phyloP scores from a whole-genome alignment of 2,888 invertebrate genomes.

The Pyrrhosoma nymphula region DNA sequence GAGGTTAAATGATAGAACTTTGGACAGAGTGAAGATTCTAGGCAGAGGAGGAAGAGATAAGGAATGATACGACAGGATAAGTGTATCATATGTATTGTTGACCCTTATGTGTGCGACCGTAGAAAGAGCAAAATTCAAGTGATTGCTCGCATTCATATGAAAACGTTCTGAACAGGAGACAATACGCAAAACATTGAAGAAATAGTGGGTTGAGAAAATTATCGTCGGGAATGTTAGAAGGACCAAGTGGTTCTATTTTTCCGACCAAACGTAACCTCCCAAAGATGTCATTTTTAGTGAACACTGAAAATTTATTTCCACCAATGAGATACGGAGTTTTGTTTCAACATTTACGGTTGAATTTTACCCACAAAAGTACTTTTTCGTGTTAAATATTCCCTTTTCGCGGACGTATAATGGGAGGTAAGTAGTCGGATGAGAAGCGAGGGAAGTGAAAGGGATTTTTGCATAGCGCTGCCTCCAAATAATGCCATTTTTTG shows the following conservation, averaged over 20 bases:
- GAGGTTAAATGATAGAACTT: background rate
- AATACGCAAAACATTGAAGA: too few species aligned
- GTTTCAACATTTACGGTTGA: too few species aligned
- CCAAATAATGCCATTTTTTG: too few species aligned
- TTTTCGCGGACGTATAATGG: too few species aligned
- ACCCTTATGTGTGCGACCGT: background rate
- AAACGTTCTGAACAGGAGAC: background rate
- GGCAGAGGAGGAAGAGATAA: background rate
- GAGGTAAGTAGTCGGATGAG: too few species aligned
- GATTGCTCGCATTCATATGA: background rate
- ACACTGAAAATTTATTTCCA: too few species aligned
- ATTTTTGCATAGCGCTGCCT: too few species aligned
- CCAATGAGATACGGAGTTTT: too few species aligned
- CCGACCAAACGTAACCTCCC: background rate
- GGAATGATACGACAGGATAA: background rate
- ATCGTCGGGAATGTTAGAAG: background rate
- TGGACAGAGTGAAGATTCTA: background rate
- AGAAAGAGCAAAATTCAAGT: background rate
- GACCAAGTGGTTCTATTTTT: background rate
- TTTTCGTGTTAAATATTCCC: too few species aligned
- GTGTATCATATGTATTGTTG: background rate
- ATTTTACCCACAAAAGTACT: too few species aligned
- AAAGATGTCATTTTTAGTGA: too few species aligned
- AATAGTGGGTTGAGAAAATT: background rate
- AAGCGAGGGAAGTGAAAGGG: too few species aligned